phyloP scores from a whole-genome alignment of 2,888 invertebrate species.

The Drosophila nr. fundita region DNA sequence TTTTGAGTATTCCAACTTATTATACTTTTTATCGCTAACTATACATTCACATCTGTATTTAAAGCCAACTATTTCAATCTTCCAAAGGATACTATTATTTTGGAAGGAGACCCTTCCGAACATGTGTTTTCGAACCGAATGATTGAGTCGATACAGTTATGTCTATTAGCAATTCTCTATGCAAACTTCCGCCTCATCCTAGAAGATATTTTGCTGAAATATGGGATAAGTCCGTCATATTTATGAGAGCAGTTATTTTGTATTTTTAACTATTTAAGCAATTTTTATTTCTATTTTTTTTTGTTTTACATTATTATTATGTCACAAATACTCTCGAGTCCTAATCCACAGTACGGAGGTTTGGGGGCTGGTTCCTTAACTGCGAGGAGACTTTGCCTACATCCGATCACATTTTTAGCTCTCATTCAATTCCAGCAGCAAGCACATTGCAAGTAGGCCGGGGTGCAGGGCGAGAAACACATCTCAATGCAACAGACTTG shows the following conservation, averaged over 20 bases:
- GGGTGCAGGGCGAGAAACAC: slow-evolving; percentile 62
- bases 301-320: slow-evolving; percentile 49
- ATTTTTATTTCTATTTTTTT: slow-evolving; percentile 24
- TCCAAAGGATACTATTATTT: no score
- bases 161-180: not conserved
- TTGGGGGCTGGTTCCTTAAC: no score
- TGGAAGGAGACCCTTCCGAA: no score
- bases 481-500: slow-evolving; percentile 59
- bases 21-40: no score
- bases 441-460: slow-evolving; percentile 64
- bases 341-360: no score
- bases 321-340: slow-evolving; percentile 4
- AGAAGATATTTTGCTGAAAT: not conserved
- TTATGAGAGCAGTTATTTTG: not conserved
- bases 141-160: not conserved
- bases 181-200: not conserved
- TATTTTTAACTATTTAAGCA: not conserved
- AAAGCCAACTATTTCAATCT: no score
- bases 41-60: no score
- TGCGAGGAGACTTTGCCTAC: not conserved
- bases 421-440: slow-evolving; percentile 25
- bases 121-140: no score
- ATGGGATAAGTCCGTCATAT: not conserved
- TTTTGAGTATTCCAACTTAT: no score
- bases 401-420: not conserved